Conservation (phyloP, 1,140 invertebrate species). For the Sycophaga agraensis region DNA sequence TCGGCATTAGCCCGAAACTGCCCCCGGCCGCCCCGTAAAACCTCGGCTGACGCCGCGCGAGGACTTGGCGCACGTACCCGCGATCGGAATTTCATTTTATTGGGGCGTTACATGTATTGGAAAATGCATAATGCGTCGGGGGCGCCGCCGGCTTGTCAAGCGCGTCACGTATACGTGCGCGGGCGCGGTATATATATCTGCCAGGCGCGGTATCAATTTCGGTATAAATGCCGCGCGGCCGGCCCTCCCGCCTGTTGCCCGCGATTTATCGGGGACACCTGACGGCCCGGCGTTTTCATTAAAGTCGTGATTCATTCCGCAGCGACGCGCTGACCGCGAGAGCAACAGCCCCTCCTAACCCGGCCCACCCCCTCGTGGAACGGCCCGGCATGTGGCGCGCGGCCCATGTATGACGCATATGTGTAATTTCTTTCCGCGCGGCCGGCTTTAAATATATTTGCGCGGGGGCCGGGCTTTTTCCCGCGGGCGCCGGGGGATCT, state of each 20-base stretch:
- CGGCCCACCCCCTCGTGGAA: slow-evolving; percentile 2
- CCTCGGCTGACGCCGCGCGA: too few species aligned
- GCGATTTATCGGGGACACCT: slow-evolving; percentile 35
- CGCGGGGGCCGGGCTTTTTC: neutral
- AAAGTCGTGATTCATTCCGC: slow-evolving; percentile 32
- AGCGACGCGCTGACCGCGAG: neutral
- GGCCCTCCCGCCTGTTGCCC: neutral
- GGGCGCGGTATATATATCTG: slow-evolving; percentile 15
- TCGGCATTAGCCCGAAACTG: too few species aligned
- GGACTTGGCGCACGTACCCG: too few species aligned
- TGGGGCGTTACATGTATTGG: too few species aligned
- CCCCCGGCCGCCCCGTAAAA: too few species aligned
- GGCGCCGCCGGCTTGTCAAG: neutral
- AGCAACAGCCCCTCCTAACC: neutral
- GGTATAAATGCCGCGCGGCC: slow-evolving; percentile 2
- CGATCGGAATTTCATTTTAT: too few species aligned
- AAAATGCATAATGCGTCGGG: too few species aligned
- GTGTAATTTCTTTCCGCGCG: slow-evolving; percentile 11
- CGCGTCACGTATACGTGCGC: slow-evolving; percentile 8
- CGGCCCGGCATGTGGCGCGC: neutral
- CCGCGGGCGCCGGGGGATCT: too few species aligned
- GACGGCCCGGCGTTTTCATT: slow-evolving; percentile 32
- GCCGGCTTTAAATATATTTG: slow-evolving; percentile 9
- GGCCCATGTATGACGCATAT: slow-evolving; percentile 16
- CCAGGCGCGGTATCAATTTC: slow-evolving; percentile 34